Evolutionary conservation across 2,888 invertebrate genomes (phyloP).

Genomic region (Idaea straminata): DNA sequence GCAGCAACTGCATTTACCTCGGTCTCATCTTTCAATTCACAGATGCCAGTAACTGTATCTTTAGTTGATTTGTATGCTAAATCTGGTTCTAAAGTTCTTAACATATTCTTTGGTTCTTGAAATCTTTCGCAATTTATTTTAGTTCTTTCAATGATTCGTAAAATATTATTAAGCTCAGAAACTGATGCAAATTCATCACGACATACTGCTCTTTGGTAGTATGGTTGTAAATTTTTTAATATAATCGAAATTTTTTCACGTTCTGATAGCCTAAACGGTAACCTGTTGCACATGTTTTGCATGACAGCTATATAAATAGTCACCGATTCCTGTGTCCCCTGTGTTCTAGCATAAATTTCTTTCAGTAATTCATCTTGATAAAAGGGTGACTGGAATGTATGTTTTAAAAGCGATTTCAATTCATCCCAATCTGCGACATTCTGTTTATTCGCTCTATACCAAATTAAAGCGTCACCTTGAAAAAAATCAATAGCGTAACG

Average conservation of each 20-base stretch:
- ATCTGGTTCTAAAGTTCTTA: too few species aligned
- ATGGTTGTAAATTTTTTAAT: conserved; percentile 8
- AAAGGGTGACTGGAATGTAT: neutral
- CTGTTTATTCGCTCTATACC: conserved; percentile 6
- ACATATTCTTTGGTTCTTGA: too few species aligned
- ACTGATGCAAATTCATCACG: conserved; percentile 4
- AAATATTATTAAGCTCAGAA: conserved; percentile 4
- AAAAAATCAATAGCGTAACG: conserved; percentile 7
- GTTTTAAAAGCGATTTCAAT: too few species aligned
- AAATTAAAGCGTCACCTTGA: conserved; percentile 7
- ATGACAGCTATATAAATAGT: conserved; percentile 7
- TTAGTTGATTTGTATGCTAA: too few species aligned
- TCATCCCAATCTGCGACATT: neutral
- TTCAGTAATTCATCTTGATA: conserved; percentile 10
- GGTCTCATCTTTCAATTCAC: too few species aligned
- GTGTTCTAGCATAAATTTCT: conserved; percentile 3
- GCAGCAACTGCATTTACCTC: too few species aligned
- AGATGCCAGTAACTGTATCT: too few species aligned
- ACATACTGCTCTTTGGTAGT: conserved; percentile 8
- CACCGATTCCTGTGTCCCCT: too few species aligned
- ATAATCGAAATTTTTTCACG: neutral
- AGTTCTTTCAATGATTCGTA: conserved; percentile 4
- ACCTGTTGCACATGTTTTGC: conserved; percentile 10
- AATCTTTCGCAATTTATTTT: too few species aligned
- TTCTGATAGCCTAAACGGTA: conserved; percentile 3